These are phyloP conservation scores for Drosophila limbata DNA, from an alignment of 2,888 invertebrate genomes.

Conservation along the genomic window DNA sequence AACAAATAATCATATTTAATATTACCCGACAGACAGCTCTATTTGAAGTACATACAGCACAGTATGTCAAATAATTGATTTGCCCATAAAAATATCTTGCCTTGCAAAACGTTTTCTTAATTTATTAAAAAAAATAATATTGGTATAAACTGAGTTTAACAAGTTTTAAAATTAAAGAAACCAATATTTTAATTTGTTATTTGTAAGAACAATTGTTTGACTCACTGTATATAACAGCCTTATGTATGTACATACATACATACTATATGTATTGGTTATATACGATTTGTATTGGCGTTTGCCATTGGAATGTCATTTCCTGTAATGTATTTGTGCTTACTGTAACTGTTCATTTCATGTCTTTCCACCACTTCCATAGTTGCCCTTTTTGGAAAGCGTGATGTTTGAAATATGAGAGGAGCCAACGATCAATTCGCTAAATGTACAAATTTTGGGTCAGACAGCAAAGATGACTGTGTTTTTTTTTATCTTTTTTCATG, in stretches of 20 bases:
- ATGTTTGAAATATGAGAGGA: background rate
- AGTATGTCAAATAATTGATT: conserved; percentile 1
- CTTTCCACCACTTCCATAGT: conserved; percentile 4
- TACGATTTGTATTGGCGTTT: conserved; percentile 18
- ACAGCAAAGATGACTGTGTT: conserved; percentile 22
- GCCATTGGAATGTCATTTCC: conserved; percentile 40
- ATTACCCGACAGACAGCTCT: conserved; percentile 37
- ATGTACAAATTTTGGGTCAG: conserved; percentile 25
- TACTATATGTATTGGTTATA: background rate
- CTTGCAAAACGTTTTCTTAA: background rate
- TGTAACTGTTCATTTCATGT: conserved; percentile 3
- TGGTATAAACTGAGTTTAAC: background rate
- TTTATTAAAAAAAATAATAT: background rate
- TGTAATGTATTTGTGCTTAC: conserved; percentile 1
- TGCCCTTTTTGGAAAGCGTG: conserved; percentile 15
- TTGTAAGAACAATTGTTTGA: background rate
- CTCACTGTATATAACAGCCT: background rate
- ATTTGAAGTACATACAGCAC: conserved; percentile 3
- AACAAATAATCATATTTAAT: conserved; percentile 56
- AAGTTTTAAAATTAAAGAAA: background rate
- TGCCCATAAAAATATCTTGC: background rate
- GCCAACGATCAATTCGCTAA: conserved; percentile 20
- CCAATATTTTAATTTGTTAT: background rate
- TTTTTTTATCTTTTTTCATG: conserved; percentile 3
- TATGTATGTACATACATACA: conserved; percentile 6